Evolutionary conservation across 1,140 invertebrate genomes (phyloP), one percentile per base, ranked within the genome.

Genomic region (Drosophila cardini): DNA sequence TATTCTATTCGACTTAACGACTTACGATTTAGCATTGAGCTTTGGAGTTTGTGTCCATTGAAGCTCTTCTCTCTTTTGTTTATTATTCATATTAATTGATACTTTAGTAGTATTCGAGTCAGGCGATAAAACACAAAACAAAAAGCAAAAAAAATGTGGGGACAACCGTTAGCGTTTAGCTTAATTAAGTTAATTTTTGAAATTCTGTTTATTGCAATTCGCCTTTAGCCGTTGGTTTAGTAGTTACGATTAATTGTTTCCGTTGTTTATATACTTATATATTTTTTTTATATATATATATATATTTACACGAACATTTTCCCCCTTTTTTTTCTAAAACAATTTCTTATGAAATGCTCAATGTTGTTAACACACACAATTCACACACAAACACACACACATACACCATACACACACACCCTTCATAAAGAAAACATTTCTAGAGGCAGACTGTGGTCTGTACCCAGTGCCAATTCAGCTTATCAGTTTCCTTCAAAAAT

Each of bases 151-250:
- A 26, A 76, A 67, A 69, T 71, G 70, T 77, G 83, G 79, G 62
- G 52, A 73, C 45, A 87, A 78, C 77, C 79, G 76, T 86, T 86
- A 83, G 84, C 72, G 48, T 86, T 45, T 86, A 86, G 80, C 38
- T 50, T 79, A 80, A 86, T 83, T 86, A 86, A 86, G 79, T 71
- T 72, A 68, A 63, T 53, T 76, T 26, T 83, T 76, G 69, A 83
- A 87, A 79, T 77, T 83, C 83, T 79, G 83, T 89, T 86, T 83
- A 77, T 82, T 83, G 79, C 83, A 87, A 82, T 83, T 78, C 85
- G 64, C 73, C 15, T 48, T 55, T 71, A 79, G 40, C 76, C 76
- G 65, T 87, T 87, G 79, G 76, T 79, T 87, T 83, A 73, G 72
- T 83, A 83, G 76, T 79, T 80, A 78, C 43, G 46, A 65, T 76